Evolutionary conservation across 1,140 invertebrate species (phyloP).

Genomic region (Archegozetes longisetosus): DNA sequence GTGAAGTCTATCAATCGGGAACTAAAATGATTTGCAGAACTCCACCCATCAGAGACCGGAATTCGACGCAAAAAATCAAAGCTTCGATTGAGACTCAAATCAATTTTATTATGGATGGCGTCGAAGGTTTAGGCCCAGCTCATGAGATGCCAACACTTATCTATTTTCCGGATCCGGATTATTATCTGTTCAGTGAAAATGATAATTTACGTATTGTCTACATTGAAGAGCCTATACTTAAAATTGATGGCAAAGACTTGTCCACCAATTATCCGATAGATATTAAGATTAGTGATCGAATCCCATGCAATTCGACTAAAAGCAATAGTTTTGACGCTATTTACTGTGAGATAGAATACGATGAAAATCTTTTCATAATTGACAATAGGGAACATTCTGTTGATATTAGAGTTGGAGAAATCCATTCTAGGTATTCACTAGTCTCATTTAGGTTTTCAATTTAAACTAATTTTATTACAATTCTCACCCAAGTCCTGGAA

Average conservation of each 20-base stretch:
- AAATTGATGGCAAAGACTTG: background rate
- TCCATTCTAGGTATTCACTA: background rate
- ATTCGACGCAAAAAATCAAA: conserved; percentile 5
- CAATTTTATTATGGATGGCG: conserved; percentile 26
- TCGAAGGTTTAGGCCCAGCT: background rate
- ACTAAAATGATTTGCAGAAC: conserved; percentile 14
- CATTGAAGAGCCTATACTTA: background rate
- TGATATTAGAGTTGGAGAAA: background rate
- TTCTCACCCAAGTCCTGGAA: too few species aligned
- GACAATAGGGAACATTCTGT: background rate
- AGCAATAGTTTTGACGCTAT: background rate
- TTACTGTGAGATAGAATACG: background rate
- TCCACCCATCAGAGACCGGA: background rate
- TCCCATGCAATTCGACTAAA: background rate
- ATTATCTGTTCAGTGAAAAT: conserved; percentile 9
- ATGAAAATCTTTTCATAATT: background rate
- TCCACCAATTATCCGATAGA: background rate
- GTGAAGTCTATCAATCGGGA: background rate
- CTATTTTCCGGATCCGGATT: conserved; percentile 27
- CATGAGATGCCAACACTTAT: conserved; percentile 20
- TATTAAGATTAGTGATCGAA: background rate
- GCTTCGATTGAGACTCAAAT: conserved; percentile 19
- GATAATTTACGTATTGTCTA: background rate
- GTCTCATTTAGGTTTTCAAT: too few species aligned
- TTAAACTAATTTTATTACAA: too few species aligned